A percentile compares a stretch with the other conserved stretches of the same genome.
Conservation (phyloP, 1,140 invertebrate genomes). For the Cydia strobilella region DNA sequence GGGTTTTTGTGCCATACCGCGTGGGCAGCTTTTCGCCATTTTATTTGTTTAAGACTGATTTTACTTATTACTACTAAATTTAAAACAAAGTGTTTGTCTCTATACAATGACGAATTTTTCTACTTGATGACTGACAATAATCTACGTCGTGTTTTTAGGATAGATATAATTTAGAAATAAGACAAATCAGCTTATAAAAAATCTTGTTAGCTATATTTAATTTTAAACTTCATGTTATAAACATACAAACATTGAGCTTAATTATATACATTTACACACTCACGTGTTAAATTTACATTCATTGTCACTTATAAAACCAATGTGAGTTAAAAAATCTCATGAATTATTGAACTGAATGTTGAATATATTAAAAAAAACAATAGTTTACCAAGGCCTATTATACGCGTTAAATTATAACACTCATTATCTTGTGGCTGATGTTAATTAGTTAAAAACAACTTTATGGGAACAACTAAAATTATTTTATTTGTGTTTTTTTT, state of each 20-base stretch:
- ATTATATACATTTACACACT: neutral
- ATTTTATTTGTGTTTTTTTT: no score
- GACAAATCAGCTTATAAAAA: neutral
- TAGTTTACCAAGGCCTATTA: neutral
- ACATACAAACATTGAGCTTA: constrained; percentile 24
- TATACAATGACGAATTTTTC: neutral
- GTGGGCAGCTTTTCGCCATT: neutral
- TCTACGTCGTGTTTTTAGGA: neutral
- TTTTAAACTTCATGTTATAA: constrained; percentile 24
- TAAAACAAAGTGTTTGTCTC: neutral
- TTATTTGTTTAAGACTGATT: constrained; percentile 16
- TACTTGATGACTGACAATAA: constrained; percentile 13
- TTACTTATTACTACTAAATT: neutral
- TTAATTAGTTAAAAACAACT: neutral
- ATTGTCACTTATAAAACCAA: neutral
- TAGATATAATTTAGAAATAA: constrained; percentile 6
- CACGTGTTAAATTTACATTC: neutral
- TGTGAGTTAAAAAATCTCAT: neutral
- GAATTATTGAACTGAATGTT: neutral
- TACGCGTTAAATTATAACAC: neutral
- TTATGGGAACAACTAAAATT: no score
- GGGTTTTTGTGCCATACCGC: constrained; percentile 35
- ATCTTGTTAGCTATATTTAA: constrained; percentile 14
- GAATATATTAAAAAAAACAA: neutral
- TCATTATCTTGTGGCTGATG: neutral